Evolutionary conservation across 2,797 vertebrate genomes (phyloP), one percentile per base, ranked within the genome.

Genomic region (Nasua narica): DNA sequence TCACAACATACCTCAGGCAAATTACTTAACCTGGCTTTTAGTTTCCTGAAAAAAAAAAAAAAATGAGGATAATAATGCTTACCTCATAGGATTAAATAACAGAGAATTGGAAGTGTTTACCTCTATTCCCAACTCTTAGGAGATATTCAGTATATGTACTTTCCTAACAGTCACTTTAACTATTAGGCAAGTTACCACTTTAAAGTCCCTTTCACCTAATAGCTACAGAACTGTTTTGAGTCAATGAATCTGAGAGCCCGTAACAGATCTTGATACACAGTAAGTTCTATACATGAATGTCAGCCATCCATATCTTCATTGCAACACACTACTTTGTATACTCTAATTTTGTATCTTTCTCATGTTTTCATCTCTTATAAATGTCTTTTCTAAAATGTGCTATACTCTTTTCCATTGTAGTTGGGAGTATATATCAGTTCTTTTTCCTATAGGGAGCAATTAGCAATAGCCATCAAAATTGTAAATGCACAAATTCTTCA

Each of bases 151-250:
- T 94, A 95, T 94, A 54, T 77, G 35, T 82, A 65, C 40, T 89
- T 91, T 90, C 88, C 65, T 92, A 94, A 89, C 52, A 95, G 67
- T 65, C 85, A 67, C 40, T 72, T 96, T 87, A 88, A 52, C 58
- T 91, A 46, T 94, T 96, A 93, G 90, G 27, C 40, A 72, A 87
- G 7, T 37, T 93, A 76, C 15, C 27, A 94, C 62, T 74, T 94
- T 92, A 81, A 96, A 91, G 48, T 43, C n/a, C 37, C 35, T 93
- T 96, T 84, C 70, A 90, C 46, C 65, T 54, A 77, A 67, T 67
- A 85, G 87, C 72, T n/a, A 40, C 27, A 50, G 67, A 54, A 9
- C 60, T 52, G 27, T 76, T 89, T 90, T 82, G 46, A 84, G 35
- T 29, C 83, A 79, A 88, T 79, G 50, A 93, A 46, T 78, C 14